phyloP scores from a whole-genome alignment of 1,140 invertebrate species.

The Diuraphis noxia region DNA sequence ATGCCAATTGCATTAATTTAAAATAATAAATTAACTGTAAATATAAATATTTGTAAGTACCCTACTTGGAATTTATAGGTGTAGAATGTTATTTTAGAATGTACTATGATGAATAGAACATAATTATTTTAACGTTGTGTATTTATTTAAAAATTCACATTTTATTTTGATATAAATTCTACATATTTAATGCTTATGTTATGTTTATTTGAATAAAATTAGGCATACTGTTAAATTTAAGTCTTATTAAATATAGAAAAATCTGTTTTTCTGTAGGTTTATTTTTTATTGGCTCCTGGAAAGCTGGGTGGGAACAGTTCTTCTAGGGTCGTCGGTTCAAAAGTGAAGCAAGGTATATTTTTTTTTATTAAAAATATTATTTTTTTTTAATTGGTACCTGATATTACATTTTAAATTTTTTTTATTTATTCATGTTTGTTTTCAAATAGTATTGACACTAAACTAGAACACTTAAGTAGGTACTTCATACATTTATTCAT shows the following conservation, averaged over 20 bases:
- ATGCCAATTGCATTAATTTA: not conserved
- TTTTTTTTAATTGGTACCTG: not conserved
- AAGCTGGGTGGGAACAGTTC: constrained; percentile 19
- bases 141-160: not conserved
- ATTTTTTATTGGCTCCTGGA: constrained; percentile 32
- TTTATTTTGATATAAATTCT: not conserved
- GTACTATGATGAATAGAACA: not conserved
- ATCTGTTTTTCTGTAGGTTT: constrained; percentile 22
- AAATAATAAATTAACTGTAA: not conserved
- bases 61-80: not conserved
- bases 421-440: not conserved
- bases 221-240: not conserved
- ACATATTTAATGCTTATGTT: not conserved
- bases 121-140: not conserved
- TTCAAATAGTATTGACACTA: not conserved
- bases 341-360: constrained; percentile 33
- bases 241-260: constrained; percentile 6
- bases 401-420: not conserved
- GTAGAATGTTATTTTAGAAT: not conserved
- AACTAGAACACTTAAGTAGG: not conserved
- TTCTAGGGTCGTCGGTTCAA: constrained; percentile 14
- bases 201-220: not conserved
- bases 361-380: constrained; percentile 10
- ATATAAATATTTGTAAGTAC: not conserved
- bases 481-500: not conserved